Percentiles rank a stretch among this genome's conserved stretches.
phyloP scores from a whole-genome alignment of 1,140 invertebrate genomes.

The Halesus radiatus region DNA sequence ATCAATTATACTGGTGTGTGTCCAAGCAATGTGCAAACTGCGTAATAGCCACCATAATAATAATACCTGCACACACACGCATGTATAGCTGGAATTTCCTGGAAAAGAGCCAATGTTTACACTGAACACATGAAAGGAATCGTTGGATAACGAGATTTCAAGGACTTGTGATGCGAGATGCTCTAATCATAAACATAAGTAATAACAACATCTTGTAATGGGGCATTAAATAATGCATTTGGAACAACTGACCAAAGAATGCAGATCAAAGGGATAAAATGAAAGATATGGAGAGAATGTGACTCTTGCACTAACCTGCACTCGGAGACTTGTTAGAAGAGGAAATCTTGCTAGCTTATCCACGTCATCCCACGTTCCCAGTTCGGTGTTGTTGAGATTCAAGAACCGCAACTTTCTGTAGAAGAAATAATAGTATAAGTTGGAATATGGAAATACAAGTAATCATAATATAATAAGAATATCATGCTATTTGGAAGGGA shows the following conservation, averaged over 20 bases:
- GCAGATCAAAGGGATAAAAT: too few species aligned
- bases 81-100: neutral
- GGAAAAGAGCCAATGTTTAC: constrained; percentile 18
- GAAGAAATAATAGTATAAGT: constrained; percentile 35
- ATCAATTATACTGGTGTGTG: too few species aligned
- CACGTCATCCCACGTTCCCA: constrained; percentile 90
- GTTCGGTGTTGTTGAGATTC: constrained; percentile 86
- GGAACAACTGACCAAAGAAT: too few species aligned
- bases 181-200: neutral
- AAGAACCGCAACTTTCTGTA: constrained; percentile 82
- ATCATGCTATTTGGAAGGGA: neutral
- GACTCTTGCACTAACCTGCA: constrained; percentile 73
- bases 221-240: too few species aligned
- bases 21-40: too few species aligned
- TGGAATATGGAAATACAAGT: neutral
- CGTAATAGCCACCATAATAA: too few species aligned
- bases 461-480: constrained; percentile 4
- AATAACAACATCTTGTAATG: neutral
- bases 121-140: constrained; percentile 5
- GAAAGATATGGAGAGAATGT: too few species aligned
- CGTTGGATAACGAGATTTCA: constrained; percentile 8
- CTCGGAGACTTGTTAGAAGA: constrained; percentile 83
- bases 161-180: constrained; percentile 12
- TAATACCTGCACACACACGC: neutral
- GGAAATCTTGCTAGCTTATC: constrained; percentile 87